Evolutionary conservation across 2,888 invertebrate species (phyloP).

Genomic region (Tenthredo notha): DNA sequence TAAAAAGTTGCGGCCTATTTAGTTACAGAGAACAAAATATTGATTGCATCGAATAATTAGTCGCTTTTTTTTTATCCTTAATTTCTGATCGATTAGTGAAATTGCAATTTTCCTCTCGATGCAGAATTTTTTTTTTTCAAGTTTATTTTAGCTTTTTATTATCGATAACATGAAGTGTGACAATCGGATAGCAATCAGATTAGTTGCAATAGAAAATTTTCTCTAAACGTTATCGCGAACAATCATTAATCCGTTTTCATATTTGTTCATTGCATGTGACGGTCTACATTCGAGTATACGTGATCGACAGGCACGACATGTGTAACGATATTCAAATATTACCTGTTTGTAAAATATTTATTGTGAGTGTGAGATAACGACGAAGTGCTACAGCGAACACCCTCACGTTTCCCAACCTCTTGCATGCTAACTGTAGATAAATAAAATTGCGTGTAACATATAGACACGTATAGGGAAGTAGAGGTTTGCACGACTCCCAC

Average conservation of each 20-base stretch:
- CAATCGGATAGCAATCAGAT: background rate
- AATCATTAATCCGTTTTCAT: slow-evolving; percentile 27
- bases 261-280: slow-evolving; percentile 19
- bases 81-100: background rate
- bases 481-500: slow-evolving; percentile 9
- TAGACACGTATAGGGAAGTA: slow-evolving; percentile 15
- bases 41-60: background rate
- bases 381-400: slow-evolving; percentile 14
- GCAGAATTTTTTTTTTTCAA: too few relatives aligned
- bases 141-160: background rate
- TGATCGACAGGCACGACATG: slow-evolving; percentile 32
- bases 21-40: background rate
- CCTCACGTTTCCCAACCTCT: slow-evolving; percentile 21
- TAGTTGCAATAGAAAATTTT: background rate
- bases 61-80: background rate
- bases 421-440: slow-evolving; percentile 23
- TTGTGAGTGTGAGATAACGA: slow-evolving; percentile 28
- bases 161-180: background rate
- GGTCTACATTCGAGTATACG: slow-evolving; percentile 11
- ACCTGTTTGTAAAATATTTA: slow-evolving; percentile 30
- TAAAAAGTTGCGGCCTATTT: background rate
- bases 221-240: slow-evolving; percentile 9
- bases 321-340: slow-evolving; percentile 36
- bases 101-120: background rate
- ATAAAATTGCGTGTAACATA: slow-evolving; percentile 36